Conservation (phyloP, 2,113 vertebrate species). For the Tetraodon nigroviridis region DNA sequence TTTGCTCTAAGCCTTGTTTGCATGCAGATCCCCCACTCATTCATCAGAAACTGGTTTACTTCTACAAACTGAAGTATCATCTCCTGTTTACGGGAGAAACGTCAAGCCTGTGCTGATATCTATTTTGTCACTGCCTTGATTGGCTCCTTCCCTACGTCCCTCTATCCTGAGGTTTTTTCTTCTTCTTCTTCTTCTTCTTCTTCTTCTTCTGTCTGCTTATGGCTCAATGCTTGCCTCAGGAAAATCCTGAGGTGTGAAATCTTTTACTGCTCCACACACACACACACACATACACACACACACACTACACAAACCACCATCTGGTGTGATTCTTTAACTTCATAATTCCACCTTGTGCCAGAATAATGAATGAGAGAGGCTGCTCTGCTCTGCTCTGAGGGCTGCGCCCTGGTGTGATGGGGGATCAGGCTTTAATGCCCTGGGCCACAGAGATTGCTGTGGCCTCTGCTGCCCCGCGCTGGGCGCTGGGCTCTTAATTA, state of each 20-base stretch:
- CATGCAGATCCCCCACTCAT: slow-evolving; percentile 86
- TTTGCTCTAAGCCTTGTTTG: slow-evolving; percentile 84
- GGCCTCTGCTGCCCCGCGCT: slow-evolving; percentile 44
- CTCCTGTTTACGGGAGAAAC: slow-evolving; percentile 36
- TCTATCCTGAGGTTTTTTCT: slow-evolving; percentile 31
- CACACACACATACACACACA: neutral
- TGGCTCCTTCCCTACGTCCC: slow-evolving; percentile 6
- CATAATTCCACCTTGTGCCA: slow-evolving; percentile 80
- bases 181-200: slow-evolving; percentile 67
- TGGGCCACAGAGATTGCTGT: slow-evolving; percentile 34
- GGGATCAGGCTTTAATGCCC: slow-evolving; percentile 46
- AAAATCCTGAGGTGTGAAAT: slow-evolving; percentile 89
- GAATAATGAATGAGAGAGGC: slow-evolving; percentile 83
- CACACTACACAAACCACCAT: slow-evolving; percentile 40
- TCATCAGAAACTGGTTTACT: slow-evolving; percentile 79
- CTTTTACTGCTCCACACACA: slow-evolving; percentile 78
- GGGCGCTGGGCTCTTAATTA: slow-evolving; percentile 64
- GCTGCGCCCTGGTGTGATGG: slow-evolving; percentile 30
- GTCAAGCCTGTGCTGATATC: slow-evolving; percentile 8
- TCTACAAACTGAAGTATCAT: slow-evolving; percentile 25
- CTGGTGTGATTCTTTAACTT: slow-evolving; percentile 77
- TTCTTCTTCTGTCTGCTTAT: slow-evolving; percentile 71
- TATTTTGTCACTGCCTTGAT: slow-evolving; percentile 15
- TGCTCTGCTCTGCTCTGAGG: slow-evolving; percentile 21
- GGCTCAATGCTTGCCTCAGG: slow-evolving; percentile 76